Percentiles rank a stretch among this genome's conserved stretches.
Evolutionary conservation across 2,888 invertebrate species (phyloP).

Genomic region (Neoascia interrupta): DNA sequence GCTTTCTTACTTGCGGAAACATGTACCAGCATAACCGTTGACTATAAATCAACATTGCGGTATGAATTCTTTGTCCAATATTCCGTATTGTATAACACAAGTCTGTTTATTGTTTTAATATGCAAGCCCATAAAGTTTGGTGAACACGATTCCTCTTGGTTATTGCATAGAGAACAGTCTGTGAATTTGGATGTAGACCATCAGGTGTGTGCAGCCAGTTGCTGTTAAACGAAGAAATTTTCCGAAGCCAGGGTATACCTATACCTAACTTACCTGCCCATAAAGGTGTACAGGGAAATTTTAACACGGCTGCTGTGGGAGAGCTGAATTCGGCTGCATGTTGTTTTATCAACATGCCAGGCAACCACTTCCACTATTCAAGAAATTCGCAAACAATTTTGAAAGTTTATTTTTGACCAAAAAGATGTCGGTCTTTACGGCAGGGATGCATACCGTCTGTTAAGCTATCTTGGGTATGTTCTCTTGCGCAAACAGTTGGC

Average conservation of each 20-base stretch:
- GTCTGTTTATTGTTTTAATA: conserved; percentile 68
- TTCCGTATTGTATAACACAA: conserved; percentile 60
- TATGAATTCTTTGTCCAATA: conserved; percentile 57
- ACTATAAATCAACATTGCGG: conserved; percentile 60
- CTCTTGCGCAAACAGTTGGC: conserved; percentile 50
- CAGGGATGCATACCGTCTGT: background rate
- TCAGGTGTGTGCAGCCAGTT: conserved; percentile 53
- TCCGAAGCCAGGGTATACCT: background rate
- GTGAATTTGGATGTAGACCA: background rate
- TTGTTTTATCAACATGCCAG: conserved; percentile 55
- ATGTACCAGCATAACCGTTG: no score
- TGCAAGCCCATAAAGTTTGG: conserved; percentile 62
- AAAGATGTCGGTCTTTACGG: conserved; percentile 48
- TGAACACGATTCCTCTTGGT: conserved; percentile 35
- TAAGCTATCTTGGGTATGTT: conserved; percentile 13
- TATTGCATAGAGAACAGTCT: background rate
- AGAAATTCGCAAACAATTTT: conserved; percentile 65
- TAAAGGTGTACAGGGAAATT: conserved; percentile 6
- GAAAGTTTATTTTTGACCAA: conserved; percentile 66
- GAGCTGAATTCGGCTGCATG: conserved; percentile 49
- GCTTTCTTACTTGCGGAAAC: no score
- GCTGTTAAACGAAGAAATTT: conserved; percentile 42
- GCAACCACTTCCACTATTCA: conserved; percentile 61
- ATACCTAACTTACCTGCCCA: background rate
- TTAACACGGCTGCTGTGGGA: conserved; percentile 17